Conservation (phyloP, 2,113 vertebrate genomes). For the Scytalopus superciliaris region DNA sequence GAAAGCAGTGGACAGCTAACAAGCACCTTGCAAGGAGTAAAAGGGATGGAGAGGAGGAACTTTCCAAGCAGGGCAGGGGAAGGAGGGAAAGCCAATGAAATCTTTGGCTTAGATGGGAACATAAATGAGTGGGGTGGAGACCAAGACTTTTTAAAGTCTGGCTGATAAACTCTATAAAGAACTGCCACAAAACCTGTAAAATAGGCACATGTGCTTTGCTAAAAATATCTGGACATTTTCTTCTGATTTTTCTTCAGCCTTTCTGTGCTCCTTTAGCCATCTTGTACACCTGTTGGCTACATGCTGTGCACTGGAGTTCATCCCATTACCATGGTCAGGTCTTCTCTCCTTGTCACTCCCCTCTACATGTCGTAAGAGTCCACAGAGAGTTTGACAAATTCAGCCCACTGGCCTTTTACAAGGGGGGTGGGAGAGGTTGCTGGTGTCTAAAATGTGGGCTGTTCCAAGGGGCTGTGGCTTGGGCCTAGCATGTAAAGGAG, state of each 20-base stretch:
- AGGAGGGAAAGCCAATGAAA: neutral
- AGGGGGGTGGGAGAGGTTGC: neutral
- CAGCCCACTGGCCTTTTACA: neutral
- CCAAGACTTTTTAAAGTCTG: neutral
- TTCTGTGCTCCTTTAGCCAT: neutral
- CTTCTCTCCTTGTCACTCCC: neutral
- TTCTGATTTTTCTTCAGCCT: neutral
- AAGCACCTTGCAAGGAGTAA: neutral
- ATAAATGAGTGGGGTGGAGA: neutral
- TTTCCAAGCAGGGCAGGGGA: neutral
- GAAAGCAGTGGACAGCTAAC: neutral
- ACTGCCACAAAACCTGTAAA: neutral
- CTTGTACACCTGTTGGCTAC: neutral
- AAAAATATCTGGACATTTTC: neutral
- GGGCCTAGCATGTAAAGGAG: neutral
- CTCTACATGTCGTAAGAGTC: rapidly evolving
- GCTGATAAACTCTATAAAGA: neutral
- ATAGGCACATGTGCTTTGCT: neutral
- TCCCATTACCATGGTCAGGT: neutral
- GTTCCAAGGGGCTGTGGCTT: neutral
- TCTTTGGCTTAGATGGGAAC: neutral
- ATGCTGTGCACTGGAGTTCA: neutral
- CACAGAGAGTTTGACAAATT: neutral
- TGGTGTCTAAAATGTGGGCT: neutral
- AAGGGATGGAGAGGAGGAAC: neutral